Conservation (phyloP, 2,113 vertebrate genomes). For the Eurystomus gularis region DNA sequence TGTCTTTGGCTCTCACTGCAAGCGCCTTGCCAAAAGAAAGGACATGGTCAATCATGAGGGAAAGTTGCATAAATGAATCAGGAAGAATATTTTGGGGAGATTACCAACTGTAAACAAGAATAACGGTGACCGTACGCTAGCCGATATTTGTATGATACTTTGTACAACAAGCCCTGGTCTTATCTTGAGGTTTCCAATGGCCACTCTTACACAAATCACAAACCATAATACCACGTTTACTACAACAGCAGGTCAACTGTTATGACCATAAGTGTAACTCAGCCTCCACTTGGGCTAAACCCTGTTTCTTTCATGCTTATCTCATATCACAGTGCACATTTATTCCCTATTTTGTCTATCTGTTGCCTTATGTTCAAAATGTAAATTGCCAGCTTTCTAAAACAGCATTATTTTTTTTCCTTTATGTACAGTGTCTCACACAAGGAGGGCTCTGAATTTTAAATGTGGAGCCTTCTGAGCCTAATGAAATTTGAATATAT, state of each 20-base stretch:
- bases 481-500: background rate
- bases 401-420: background rate
- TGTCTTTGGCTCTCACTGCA: background rate
- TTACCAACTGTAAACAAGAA: background rate
- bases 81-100: background rate
- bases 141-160: background rate
- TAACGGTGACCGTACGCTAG: background rate
- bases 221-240: background rate
- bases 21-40: background rate
- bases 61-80: slow-evolving; percentile 4
- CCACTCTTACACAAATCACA: background rate
- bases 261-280: background rate
- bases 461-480: background rate
- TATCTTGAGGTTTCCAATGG: slow-evolving; percentile 9
- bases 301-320: background rate
- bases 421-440: background rate
- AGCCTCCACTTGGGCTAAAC: background rate
- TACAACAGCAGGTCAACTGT: background rate
- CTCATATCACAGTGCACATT: background rate
- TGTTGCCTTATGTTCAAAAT: background rate
- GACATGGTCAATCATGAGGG: background rate
- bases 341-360: background rate
- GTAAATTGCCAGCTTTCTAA: background rate
- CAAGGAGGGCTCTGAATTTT: background rate
- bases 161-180: background rate